phyloP scores from a whole-genome alignment of 2,113 vertebrate species.

The Vulpes vulpes region DNA sequence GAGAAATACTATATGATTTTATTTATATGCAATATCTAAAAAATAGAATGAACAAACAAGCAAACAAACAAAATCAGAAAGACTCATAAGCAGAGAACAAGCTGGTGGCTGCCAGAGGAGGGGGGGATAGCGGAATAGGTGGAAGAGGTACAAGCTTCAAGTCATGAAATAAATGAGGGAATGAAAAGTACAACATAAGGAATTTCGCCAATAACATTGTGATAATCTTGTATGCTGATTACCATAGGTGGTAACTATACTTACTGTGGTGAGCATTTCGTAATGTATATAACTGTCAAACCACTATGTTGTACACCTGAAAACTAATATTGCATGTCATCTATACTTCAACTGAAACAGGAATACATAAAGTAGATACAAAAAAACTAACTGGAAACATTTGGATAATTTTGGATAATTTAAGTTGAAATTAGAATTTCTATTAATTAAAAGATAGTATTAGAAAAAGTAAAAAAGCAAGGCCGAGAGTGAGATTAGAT shows the following conservation, averaged over 20 bases:
- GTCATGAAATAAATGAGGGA: not conserved
- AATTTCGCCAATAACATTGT: not conserved
- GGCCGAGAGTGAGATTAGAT: not conserved
- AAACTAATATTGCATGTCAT: not conserved
- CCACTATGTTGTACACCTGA: not conserved
- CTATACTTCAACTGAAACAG: not conserved
- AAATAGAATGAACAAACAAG: not conserved
- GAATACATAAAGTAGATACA: not conserved
- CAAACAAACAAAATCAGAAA: not conserved
- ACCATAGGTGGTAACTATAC: not conserved
- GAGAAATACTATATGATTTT: not conserved
- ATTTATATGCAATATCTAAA: not conserved
- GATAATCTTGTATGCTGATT: not conserved
- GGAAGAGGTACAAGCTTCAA: not conserved
- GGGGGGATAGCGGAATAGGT: rapidly evolving
- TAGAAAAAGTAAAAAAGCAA: not conserved
- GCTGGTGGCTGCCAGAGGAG: not conserved
- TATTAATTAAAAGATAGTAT: not conserved
- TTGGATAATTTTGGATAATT: not conserved
- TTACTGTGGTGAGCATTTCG: not conserved
- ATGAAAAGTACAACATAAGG: not conserved
- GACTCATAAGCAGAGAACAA: not conserved
- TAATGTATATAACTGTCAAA: not conserved
- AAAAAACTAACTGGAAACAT: not conserved
- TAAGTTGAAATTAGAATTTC: not conserved